Evolutionary conservation across 2,888 invertebrate genomes (phyloP).

Genomic region (Parthenolecanium corni): DNA sequence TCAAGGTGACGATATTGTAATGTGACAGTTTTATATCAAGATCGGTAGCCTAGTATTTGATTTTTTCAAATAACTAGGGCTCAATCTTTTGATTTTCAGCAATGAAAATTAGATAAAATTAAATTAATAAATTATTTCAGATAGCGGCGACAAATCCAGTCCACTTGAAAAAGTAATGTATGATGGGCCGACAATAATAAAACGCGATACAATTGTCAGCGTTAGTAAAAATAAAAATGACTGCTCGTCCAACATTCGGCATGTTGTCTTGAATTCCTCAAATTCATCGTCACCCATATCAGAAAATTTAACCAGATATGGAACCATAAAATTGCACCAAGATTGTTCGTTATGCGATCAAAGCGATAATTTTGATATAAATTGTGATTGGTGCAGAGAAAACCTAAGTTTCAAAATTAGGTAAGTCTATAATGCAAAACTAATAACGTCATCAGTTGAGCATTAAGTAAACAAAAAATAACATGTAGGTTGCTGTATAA

Average conservation of each 20-base stretch:
- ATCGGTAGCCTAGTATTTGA: no score
- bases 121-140: no score
- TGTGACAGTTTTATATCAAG: no score
- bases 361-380: conserved; percentile 4
- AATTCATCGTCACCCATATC: not conserved
- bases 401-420: conserved; percentile 6
- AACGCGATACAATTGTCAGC: conserved; percentile 18
- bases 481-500: not conserved
- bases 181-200: conserved; percentile 5
- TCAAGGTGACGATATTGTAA: no score
- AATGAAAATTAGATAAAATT: no score
- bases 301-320: not conserved
- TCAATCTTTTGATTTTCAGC: no score
- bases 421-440: not conserved
- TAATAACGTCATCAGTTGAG: no score
- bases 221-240: not conserved
- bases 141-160: not conserved
- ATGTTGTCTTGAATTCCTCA: not conserved
- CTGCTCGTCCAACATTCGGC: conserved; percentile 6
- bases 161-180: not conserved
- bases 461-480: no score
- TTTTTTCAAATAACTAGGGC: no score
- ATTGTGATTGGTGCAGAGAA: conserved; percentile 22
- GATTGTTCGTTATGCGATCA: conserved; percentile 11
- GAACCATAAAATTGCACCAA: conserved; percentile 6